Base-by-base conservation (phyloP, 2,113 vertebrate genomes). In the Lasiurus cinereus region DNA sequence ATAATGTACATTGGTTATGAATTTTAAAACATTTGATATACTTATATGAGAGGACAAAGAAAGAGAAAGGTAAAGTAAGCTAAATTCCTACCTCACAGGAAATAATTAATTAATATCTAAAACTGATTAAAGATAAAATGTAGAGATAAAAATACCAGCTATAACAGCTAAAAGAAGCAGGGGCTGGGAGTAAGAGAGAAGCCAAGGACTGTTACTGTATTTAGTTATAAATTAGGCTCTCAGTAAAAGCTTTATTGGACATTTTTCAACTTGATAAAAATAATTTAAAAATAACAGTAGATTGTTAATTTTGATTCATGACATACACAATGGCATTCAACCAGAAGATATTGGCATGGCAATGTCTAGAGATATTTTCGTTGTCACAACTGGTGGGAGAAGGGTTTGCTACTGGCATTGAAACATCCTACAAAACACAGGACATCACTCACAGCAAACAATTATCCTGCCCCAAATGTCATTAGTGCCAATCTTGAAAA, bases 191-290 rank as follows among this genome's bases (percentile, higher is more conserved):
- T 70, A 27, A 9, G 36, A 5, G 4, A 6, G 76, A 86, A 62
- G 52, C 84, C 27, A 82, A 91, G 33, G 13, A 36, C 2, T 83
- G 9, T 62, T 50, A 73, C 15, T 86, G 13, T 74, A 64, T 87
- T 86, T 50, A 70, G 21, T 82, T 82, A 79, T 90, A 67, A 83
- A 48, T 64, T 77, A 90, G 56, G n/a, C 4, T 87, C 84, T 73
- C 77, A 73, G 39, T 77, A 96, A 94, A 91, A 94, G 76, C 29
- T 87, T 92, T 73, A 74, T 9, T 76, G 21, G 31, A 92, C 46
- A 70, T 95, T 70, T 93, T 92, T 74, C 67, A 92, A 92, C 59
- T 83, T 97, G 83, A 83, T 76, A 92, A 83, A 84, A 91, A 67
- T 80, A 86, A 94, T 66, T 70, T 76, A 50, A 82, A 94, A 92